Percentiles rank a stretch among this genome's conserved stretches.
phyloP scores from a whole-genome alignment of 2,888 invertebrate species.

The Drosophila mimetica region DNA sequence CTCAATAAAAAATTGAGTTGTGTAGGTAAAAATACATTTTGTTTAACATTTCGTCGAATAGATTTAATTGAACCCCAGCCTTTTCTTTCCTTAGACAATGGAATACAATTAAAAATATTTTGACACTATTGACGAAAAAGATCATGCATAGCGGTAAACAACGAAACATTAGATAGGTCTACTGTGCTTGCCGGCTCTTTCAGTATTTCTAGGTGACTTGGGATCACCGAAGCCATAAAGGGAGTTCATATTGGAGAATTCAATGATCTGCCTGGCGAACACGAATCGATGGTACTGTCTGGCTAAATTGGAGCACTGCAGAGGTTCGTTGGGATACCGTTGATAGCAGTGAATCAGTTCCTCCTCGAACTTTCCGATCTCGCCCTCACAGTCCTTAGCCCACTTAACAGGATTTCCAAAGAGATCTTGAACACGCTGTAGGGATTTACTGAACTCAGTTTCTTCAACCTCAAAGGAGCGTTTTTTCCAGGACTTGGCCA shows the following conservation, averaged over 20 bases:
- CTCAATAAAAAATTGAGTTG: slow-evolving; percentile 11
- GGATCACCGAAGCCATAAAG: neutral
- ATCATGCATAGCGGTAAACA: neutral
- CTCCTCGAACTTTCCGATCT: slow-evolving; percentile 55
- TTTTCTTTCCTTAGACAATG: neutral
- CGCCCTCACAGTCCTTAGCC: slow-evolving; percentile 48
- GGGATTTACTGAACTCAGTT: slow-evolving; percentile 51
- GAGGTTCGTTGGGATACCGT: slow-evolving; percentile 48
- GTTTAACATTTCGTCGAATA: neutral
- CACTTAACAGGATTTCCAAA: slow-evolving; percentile 54
- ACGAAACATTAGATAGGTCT: neutral
- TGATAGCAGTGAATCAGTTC: slow-evolving; percentile 56
- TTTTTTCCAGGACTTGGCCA: slow-evolving; percentile 36
- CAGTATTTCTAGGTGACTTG: neutral
- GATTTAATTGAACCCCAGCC: slow-evolving; percentile 5
- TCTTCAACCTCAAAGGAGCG: slow-evolving; percentile 61
- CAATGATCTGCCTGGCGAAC: slow-evolving; percentile 52
- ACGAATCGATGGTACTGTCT: slow-evolving; percentile 60
- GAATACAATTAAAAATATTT: neutral
- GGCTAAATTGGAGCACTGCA: slow-evolving; percentile 57
- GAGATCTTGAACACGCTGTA: slow-evolving; percentile 55
- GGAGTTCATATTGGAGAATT: neutral
- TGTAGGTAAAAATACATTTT: neutral
- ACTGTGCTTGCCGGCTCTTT: neutral
- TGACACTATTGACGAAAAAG: neutral